phyloP scores from a whole-genome alignment of 2,797 vertebrate species.

The Pogonophryne albipinna region DNA sequence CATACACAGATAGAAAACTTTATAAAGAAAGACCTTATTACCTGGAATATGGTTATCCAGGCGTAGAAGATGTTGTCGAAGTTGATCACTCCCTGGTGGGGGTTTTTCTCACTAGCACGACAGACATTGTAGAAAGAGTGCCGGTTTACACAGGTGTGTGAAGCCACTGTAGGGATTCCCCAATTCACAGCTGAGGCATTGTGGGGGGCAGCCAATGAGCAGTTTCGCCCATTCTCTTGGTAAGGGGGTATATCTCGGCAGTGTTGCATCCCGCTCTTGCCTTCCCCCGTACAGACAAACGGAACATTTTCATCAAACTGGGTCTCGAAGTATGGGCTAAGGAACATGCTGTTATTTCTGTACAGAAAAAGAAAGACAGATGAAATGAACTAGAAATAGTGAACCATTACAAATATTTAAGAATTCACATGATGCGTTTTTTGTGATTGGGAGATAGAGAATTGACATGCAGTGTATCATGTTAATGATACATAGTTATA shows the following conservation, averaged over 20 bases:
- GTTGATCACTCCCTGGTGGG: constrained; percentile 90
- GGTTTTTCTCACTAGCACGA: constrained; percentile 86
- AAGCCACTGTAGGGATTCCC: constrained; percentile 14
- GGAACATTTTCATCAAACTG: constrained; percentile 75
- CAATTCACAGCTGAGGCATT: constrained; percentile 57
- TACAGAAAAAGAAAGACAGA: not conserved
- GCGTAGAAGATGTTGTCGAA: constrained; percentile 93
- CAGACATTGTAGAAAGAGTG: constrained; percentile 91
- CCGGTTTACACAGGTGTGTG: constrained; percentile 90
- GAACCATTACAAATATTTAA: not conserved
- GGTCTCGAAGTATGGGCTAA: constrained; percentile 86
- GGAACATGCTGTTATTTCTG: constrained; percentile 88
- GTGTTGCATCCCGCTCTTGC: constrained; percentile 87
- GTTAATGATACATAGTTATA: not conserved
- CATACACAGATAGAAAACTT: too few relatives aligned
- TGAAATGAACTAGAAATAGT: not conserved
- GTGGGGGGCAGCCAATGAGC: constrained; percentile 83
- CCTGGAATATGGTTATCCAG: constrained; percentile 94
- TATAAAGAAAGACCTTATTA: constrained; percentile 35
- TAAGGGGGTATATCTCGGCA: constrained; percentile 86
- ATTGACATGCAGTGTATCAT: not conserved
- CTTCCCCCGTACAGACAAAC: constrained; percentile 89
- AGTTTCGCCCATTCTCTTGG: constrained; percentile 82
- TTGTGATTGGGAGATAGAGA: not conserved
- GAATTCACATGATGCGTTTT: not conserved